phyloP scores from a whole-genome alignment of 2,888 invertebrate species.

The Acheta domesticus region DNA sequence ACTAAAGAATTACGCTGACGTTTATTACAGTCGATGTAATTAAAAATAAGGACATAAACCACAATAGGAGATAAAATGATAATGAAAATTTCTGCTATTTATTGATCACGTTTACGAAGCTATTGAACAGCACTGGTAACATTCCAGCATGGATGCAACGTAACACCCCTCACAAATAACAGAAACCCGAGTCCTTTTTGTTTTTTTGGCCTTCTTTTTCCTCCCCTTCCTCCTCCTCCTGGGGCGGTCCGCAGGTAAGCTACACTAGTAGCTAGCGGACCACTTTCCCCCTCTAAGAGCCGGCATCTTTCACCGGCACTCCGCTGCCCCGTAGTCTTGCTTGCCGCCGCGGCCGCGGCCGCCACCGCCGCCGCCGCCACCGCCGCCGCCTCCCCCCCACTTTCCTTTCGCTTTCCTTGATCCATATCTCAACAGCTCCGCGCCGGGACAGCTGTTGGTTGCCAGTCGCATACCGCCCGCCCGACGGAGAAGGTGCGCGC shows the following conservation, averaged over 20 bases:
- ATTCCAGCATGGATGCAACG: too few species aligned
- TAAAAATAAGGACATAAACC: too few species aligned
- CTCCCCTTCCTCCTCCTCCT: neutral
- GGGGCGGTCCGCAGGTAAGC: neutral
- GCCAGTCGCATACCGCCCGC: neutral
- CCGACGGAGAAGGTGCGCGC: neutral
- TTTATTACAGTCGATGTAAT: too few species aligned
- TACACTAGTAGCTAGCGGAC: neutral
- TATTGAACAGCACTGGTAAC: too few species aligned
- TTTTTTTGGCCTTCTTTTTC: too few species aligned
- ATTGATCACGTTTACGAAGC: too few species aligned
- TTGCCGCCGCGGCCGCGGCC: neutral
- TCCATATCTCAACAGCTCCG: neutral
- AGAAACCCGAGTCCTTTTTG: too few species aligned
- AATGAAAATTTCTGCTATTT: too few species aligned
- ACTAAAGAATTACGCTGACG: too few species aligned
- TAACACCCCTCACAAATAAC: too few species aligned
- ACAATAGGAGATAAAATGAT: too few species aligned
- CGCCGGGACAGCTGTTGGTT: conserved; percentile 8
- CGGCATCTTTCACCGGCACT: too few species aligned
- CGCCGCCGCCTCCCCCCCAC: neutral
- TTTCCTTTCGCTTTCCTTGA: conserved; percentile 18
- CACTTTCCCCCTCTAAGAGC: neutral
- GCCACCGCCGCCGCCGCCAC: neutral
- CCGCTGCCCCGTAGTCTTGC: neutral